These are phyloP conservation scores for Centropus unirufus DNA, from an alignment of 2,113 vertebrate genomes.

Conservation along the genomic window DNA sequence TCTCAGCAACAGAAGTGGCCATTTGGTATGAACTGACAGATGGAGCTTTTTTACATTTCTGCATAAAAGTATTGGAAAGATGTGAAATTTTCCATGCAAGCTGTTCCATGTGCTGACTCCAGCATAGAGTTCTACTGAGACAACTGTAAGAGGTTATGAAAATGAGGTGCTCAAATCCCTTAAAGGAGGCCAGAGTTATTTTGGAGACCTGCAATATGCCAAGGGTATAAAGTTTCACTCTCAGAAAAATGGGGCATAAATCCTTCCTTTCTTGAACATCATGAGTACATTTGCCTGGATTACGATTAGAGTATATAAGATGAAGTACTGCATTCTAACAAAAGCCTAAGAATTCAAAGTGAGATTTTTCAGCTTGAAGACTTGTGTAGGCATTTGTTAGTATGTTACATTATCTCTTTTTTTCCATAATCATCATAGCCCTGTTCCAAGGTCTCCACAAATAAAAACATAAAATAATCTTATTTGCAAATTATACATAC, in stretches of 20 bases:
- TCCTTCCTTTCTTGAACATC: not conserved
- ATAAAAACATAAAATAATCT: not conserved
- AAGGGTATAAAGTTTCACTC: not conserved
- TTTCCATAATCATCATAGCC: too few species aligned
- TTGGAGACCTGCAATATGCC: not conserved
- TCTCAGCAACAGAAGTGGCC: not conserved
- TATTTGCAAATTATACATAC: not conserved
- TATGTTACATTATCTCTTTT: not conserved
- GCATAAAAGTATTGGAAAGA: not conserved
- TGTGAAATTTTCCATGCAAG: not conserved
- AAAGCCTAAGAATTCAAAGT: not conserved
- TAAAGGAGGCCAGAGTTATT: not conserved
- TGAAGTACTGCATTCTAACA: not conserved
- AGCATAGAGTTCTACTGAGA: not conserved
- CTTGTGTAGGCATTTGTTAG: not conserved
- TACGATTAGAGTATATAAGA: not conserved
- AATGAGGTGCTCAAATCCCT: constrained; percentile 2
- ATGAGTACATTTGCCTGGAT: not conserved
- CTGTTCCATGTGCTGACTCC: constrained; percentile 8
- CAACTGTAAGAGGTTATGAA: not conserved
- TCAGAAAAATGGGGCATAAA: not conserved
- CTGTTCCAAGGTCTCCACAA: not conserved
- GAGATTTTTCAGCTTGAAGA: not conserved
- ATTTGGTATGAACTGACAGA: not conserved
- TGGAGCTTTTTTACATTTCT: constrained; percentile 8